Conservation (phyloP, 2,888 invertebrate genomes). For the Cremastobaeus sp. region DNA sequence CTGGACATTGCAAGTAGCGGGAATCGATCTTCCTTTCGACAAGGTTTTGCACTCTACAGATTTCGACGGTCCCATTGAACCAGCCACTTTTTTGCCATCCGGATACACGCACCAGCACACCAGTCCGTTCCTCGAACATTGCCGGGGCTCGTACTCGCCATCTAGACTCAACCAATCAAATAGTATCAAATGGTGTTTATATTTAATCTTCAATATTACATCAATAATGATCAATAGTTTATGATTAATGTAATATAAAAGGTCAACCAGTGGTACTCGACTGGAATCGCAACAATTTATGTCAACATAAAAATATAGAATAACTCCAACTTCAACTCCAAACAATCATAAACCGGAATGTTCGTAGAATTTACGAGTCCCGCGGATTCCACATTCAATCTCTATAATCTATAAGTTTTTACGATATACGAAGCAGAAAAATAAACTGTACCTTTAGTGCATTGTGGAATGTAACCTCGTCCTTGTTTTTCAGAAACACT, state of each 20-base stretch:
- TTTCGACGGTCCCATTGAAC: conserved; percentile 88
- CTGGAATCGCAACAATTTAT: no score
- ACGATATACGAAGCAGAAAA: no score
- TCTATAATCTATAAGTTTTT: no score
- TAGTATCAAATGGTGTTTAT: conserved; percentile 10
- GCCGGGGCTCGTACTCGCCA: conserved; percentile 86
- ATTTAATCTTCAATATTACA: conserved; percentile 1
- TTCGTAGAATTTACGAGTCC: no score
- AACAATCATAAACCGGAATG: no score
- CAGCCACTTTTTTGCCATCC: conserved; percentile 86
- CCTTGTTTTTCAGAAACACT: conserved; percentile 89
- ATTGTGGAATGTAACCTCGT: conserved; percentile 91
- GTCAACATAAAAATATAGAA: no score
- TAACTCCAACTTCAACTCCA: no score
- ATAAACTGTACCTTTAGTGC: conserved; percentile 78
- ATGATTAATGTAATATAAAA: no score
- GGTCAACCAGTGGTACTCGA: no score
- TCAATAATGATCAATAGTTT: neutral
- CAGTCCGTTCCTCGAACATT: conserved; percentile 90
- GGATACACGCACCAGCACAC: conserved; percentile 93
- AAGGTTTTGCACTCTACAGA: conserved; percentile 83
- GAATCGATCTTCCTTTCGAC: conserved; percentile 67
- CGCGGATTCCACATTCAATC: no score
- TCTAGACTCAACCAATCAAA: no score
- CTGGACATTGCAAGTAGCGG: conserved; percentile 82